phyloP scores from a whole-genome alignment of 2,888 invertebrate genomes.

The Phrixothrix hirtus region DNA sequence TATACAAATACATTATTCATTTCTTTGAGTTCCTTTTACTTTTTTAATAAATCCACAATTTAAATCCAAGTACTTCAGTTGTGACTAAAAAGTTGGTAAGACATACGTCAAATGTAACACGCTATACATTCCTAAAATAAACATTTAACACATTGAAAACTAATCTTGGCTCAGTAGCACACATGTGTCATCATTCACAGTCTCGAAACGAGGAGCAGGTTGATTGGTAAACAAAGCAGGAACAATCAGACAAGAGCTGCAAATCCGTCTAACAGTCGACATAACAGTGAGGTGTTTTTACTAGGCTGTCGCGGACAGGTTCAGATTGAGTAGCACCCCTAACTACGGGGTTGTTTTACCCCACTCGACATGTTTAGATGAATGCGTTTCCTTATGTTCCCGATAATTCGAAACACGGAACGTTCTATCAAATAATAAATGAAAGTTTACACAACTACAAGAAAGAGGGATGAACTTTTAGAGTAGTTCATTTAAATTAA shows the following conservation, averaged over 20 bases:
- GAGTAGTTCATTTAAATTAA: too few species aligned
- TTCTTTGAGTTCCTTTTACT: background rate
- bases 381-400: slow-evolving; percentile 28
- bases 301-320: slow-evolving; percentile 52
- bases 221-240: slow-evolving; percentile 53
- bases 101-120: too few species aligned
- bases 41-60: too few species aligned
- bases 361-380: slow-evolving; percentile 30
- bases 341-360: slow-evolving; percentile 21
- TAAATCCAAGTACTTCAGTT: too few species aligned
- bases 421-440: slow-evolving; percentile 9
- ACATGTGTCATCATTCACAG: slow-evolving; percentile 30
- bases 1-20: background rate
- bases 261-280: slow-evolving; percentile 52
- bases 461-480: background rate
- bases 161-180: slow-evolving; percentile 25
- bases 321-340: slow-evolving; percentile 50
- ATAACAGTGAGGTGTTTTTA: slow-evolving; percentile 54
- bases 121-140: background rate
- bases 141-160: slow-evolving; percentile 18
- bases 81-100: too few species aligned
- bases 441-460: slow-evolving; percentile 4
- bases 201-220: slow-evolving; percentile 27
- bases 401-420: slow-evolving; percentile 20
- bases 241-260: slow-evolving; percentile 51